phyloP scores from a whole-genome alignment of 2,888 invertebrate genomes.

The Drosophila tripunctata region DNA sequence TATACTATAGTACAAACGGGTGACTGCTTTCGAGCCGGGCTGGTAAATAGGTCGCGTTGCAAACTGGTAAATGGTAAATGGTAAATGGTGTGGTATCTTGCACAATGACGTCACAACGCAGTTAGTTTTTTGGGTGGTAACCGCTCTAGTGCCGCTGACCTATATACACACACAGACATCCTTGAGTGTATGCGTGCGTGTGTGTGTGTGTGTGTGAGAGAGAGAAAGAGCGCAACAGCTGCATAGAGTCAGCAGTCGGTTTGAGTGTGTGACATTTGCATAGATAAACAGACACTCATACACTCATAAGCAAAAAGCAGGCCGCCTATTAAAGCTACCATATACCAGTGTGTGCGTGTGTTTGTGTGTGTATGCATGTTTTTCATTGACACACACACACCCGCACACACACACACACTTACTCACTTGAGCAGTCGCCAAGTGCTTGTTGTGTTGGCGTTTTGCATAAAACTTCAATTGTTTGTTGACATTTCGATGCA shows the following conservation, averaged over 20 bases:
- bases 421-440: constrained; percentile 5
- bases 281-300: constrained; percentile 31
- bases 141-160: constrained; percentile 64
- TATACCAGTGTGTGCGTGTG: neutral
- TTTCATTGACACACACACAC: constrained; percentile 23
- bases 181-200: neutral
- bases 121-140: constrained; percentile 4
- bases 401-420: constrained; percentile 6
- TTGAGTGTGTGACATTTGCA: constrained; percentile 35
- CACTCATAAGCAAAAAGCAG: neutral
- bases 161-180: constrained; percentile 47
- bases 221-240: constrained; percentile 28
- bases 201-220: neutral
- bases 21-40: too few relatives aligned
- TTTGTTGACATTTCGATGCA: constrained; percentile 54
- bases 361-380: constrained; percentile 23
- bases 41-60: constrained; percentile 62
- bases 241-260: constrained; percentile 24
- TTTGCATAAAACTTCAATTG: constrained; percentile 54
- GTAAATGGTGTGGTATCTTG: constrained; percentile 44
- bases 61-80: constrained; percentile 22
- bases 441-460: constrained; percentile 45
- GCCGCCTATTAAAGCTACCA: constrained; percentile 17
- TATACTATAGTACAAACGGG: constrained; percentile 9
- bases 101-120: constrained; percentile 67